These are phyloP conservation scores for Leptobrachium leishanense DNA, from an alignment of 2,113 vertebrate species.

Conservation along the genomic window DNA sequence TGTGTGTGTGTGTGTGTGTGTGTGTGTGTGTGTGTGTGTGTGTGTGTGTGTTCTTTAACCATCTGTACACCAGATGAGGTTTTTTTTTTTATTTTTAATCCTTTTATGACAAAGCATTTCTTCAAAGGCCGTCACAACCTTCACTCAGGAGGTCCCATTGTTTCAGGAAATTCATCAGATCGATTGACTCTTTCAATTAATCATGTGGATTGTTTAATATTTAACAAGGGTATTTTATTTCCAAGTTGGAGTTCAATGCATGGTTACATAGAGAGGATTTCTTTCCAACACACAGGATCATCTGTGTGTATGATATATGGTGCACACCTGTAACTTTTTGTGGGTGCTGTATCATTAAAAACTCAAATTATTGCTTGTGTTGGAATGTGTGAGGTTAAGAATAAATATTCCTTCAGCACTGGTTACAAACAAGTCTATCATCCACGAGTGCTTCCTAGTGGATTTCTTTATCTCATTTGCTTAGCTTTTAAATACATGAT, in stretches of 20 bases:
- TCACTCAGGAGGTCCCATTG: conserved; percentile 11
- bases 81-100: neutral
- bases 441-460: too few species aligned
- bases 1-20: too few species aligned
- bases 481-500: too few species aligned
- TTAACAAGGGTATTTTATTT: conserved; percentile 21
- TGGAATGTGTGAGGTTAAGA: too few species aligned
- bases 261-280: neutral
- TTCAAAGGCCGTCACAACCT: neutral
- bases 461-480: too few species aligned
- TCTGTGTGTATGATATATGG: neutral
- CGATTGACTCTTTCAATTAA: conserved; percentile 22
- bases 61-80: neutral
- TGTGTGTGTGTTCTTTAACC: neutral
- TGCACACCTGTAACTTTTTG: neutral
- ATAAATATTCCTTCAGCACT: too few species aligned
- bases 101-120: neutral
- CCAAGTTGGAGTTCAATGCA: neutral
- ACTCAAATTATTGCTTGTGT: too few species aligned
- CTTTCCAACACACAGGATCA: neutral
- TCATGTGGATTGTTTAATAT: conserved; percentile 7
- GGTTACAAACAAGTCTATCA: too few species aligned
- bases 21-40: too few species aligned
- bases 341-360: neutral
- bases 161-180: conserved; percentile 1